Evolutionary conservation across 2,888 invertebrate species (phyloP), one percentile per base, ranked within the genome.

Genomic region (Baccha elongata): DNA sequence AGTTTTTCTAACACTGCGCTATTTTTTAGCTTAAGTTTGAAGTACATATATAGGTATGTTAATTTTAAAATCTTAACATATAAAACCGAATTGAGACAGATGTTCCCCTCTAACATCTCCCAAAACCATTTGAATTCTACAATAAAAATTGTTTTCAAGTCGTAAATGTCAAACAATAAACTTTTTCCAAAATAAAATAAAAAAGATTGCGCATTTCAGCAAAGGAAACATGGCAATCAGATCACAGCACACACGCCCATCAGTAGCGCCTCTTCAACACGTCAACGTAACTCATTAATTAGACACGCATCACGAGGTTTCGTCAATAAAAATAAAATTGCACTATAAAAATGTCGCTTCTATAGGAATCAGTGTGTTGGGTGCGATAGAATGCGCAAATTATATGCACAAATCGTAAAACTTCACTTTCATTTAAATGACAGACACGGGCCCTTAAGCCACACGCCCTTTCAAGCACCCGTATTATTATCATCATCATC

Each of bases 311-410:
- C 78, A 76, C 64, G 29, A 69, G 74, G 32, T 46, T 55, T 69
- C 73, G 73, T 78, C 79, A 65, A 84, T 84, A 79, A 84, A 84
- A 84, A 84, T 53, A 53, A 79, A 84, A 84, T 79, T 79, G 69
- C 73, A 84, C 79, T 35, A 79, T 79, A 84, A 79, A 79, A 84
- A 37, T 74, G 69, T 84, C 79, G 64, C 69, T 64, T n/a, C n/a
- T n/a, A n/a, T 62, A 50, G 46, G 10, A 37, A 11, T 19, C 10
- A 46, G 2, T 35, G 13, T 50, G 35, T 35, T 55, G 19, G n/a
- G 11, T 23, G 52, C 44, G 58, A 50, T 32, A 53, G 26, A 53
- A 53, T 58, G 71, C 62, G 83, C 76, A 83, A 83, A 78, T 78
- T 78, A 72, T 73, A 78, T 78, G 78, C 83, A 78, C 67, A 72